Evolutionary conservation across 2,888 invertebrate species (phyloP).

Genomic region (Lordiphosa andalusiaca): DNA sequence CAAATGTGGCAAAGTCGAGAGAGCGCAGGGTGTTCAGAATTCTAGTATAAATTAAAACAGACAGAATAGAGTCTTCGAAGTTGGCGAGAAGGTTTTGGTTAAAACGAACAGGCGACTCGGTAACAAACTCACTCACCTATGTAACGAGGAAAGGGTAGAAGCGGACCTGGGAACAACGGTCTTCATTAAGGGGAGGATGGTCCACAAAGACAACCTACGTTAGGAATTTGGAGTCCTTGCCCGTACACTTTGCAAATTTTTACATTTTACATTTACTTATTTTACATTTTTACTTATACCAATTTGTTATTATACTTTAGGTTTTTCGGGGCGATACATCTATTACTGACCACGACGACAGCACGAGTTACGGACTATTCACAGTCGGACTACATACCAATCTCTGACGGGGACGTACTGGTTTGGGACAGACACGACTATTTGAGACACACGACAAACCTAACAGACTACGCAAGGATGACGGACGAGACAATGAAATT

Average conservation of each 20-base stretch:
- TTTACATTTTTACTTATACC: background rate
- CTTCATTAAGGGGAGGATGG: background rate
- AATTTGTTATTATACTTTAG: background rate
- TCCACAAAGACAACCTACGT: background rate
- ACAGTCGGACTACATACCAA: no score
- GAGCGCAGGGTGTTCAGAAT: no score
- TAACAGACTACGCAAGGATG: background rate
- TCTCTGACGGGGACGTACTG: background rate
- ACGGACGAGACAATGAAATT: background rate
- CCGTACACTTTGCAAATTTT: no score
- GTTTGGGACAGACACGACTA: background rate
- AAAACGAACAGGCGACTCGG: constrained; percentile 1
- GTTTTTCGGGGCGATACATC: no score
- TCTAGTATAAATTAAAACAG: background rate
- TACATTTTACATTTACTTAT: no score
- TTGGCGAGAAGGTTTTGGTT: background rate
- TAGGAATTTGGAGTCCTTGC: background rate
- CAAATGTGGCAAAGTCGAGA: no score
- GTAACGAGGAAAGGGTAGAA: background rate
- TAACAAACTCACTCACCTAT: constrained; percentile 1
- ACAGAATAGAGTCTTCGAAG: background rate
- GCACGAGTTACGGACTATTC: background rate
- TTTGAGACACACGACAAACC: background rate
- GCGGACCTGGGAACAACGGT: constrained; percentile 1
- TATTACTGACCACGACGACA: background rate